Percentiles rank a stretch among this genome's conserved stretches.
phyloP scores from a whole-genome alignment of 2,113 vertebrate species.

The Eclectus roratus region DNA sequence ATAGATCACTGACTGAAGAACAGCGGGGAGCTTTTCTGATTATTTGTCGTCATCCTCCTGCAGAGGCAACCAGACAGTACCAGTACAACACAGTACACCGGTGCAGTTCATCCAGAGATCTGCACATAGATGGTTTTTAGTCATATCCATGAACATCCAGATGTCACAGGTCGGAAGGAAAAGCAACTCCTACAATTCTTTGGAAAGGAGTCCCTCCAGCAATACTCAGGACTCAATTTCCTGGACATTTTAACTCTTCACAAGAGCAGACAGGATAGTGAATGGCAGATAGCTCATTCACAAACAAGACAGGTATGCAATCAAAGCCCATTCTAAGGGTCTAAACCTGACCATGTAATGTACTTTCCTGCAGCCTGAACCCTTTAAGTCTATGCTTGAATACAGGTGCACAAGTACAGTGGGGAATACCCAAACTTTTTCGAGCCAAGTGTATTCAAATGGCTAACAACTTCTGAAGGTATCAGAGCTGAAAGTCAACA shows the following conservation, averaged over 20 bases:
- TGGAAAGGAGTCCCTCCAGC: not conserved
- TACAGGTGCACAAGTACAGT: not conserved
- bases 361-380: not conserved
- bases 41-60: not conserved
- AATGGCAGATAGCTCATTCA: not conserved
- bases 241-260: not conserved
- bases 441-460: not conserved
- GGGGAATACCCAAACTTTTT: not conserved
- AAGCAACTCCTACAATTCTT: not conserved
- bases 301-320: not conserved
- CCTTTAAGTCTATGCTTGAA: not conserved
- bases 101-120: not conserved
- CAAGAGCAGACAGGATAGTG: not conserved
- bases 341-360: not conserved
- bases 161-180: not conserved
- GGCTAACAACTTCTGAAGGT: not conserved
- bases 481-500: not conserved
- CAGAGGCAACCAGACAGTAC: not conserved
- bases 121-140: not conserved
- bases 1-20: not conserved
- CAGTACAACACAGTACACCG: not conserved
- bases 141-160: not conserved
- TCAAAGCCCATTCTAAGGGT: not conserved
- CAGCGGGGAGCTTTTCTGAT: not conserved
- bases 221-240: not conserved